Base-by-base conservation (phyloP, 2,797 vertebrate species). In the Cephalopachus bancanus region DNA sequence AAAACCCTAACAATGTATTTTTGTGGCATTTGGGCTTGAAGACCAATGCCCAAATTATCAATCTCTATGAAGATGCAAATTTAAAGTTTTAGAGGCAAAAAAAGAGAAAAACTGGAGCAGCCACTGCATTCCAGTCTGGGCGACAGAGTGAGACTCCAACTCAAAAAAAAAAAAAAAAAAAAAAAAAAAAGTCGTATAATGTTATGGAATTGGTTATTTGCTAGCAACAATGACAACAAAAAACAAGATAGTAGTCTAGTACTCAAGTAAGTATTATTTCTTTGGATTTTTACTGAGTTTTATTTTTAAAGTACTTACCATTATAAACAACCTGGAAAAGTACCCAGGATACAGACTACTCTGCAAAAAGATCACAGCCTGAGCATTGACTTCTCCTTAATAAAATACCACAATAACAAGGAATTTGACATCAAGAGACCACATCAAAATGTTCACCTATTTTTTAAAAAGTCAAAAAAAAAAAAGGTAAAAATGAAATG, bases 401-500 rank as follows among this genome's bases (percentile, higher is more conserved):
- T 79, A 30, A 60, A 96, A 97, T 44, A 44, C 44, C 44, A 44
- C 44, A 44, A 30, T 7, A 84, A 28, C 83, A 96, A 89, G 65
- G 89, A 51, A 14, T 4, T 96, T 97, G 76, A 79, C 19, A 78
- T 69, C 33, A 65, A 44, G 64, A 97, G 67, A 86, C 20, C 16
- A 83, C 3, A 69, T 75, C 86, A 86, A 84, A 94, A 28, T 24
- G 22, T 74, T 84, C 78, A 16, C 64, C 37, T 96, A 62, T 10
- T 44, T 44, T 44, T 44, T 44, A 44, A 44, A 44, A 44, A 44
- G 44, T 7, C 44, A 44, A 44, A 44, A 44, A 44, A 44, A 44
- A 44, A 44, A 44, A 44, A 44, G 44, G 8, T 20, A 49, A 17
- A 51, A 60, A 62, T 64, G 20, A 91, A 87, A 67, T 69, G 3